phyloP scores from a whole-genome alignment of 2,797 vertebrate species.

The Periparus ater region DNA sequence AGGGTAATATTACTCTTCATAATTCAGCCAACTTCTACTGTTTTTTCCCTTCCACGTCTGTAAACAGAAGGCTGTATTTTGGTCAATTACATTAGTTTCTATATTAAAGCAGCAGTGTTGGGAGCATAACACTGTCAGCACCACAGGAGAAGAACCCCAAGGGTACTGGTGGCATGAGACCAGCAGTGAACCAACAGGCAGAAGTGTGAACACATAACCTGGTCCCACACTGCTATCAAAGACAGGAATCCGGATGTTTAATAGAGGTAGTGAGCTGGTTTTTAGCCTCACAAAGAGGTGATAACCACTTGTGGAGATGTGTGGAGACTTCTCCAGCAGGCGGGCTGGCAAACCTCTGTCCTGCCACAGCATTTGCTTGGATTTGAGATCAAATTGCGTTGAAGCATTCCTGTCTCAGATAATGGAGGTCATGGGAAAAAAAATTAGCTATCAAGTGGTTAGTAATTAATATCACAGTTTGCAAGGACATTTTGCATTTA shows the following conservation, averaged over 20 bases:
- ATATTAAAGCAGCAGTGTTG: neutral
- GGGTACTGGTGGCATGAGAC: too few species aligned
- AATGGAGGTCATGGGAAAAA: neutral
- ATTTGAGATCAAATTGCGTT: neutral
- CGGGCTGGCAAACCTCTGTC: neutral
- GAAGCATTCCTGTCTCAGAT: neutral
- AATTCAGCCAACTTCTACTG: neutral
- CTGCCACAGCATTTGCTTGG: neutral
- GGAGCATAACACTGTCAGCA: neutral
- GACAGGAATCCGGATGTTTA: neutral
- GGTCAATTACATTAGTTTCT: neutral
- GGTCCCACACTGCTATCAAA: neutral
- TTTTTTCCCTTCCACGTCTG: neutral
- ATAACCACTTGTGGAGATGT: too few species aligned
- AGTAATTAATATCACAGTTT: neutral
- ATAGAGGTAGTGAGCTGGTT: fast-evolving
- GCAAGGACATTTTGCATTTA: neutral
- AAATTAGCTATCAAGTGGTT: neutral
- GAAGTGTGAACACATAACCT: neutral
- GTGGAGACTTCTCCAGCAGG: neutral
- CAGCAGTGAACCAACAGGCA: fast-evolving
- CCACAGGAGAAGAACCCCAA: too few species aligned
- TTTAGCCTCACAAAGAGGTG: neutral
- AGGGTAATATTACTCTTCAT: neutral
- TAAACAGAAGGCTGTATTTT: neutral